Evolutionary conservation across 2,113 vertebrate species (phyloP), one percentile per base, ranked within the genome.

Genomic region (Menidia beryllina): DNA sequence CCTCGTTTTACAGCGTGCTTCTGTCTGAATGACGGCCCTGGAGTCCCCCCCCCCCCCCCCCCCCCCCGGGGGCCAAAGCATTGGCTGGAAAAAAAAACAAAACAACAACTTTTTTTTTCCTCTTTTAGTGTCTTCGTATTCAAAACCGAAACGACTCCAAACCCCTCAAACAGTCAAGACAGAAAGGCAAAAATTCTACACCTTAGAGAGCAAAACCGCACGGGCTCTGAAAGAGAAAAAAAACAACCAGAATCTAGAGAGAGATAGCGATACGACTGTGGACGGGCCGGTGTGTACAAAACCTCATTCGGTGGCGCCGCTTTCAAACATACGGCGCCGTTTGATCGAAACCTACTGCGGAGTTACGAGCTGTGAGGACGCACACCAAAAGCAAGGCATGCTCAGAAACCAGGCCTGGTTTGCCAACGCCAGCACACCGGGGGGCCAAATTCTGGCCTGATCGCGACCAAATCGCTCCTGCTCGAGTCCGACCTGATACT

Each of bases 121-220:
- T 55, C 45, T 38, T 64, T 77, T 84, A 83, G 77, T 79, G 82
- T 86, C 82, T 61, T 85, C 49, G 78, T 82, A 58, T 64, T 69
- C 49, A 67, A 81, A 85, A 61, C 48, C 38, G 56, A 79, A 87
- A 66, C 45, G 1, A 73, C 72, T 71, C 69, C 78, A 81, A 69
- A 77, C 58, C 57, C 34, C n/a, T n/a, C 57, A 69, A 70, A 79
- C 62, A 85, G 79, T 81, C 77, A 23, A 69, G 58, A 82, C 74
- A 77, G 38, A 69, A 60, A 56, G 54, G 75, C 63, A 64, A 57
- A n/a, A 82, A 77, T 27, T 59, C 30, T 49, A 75, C 68, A 2
- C 63, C 66, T 45, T 56, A 36, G 77, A 83, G 71, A 58, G 56
- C 57, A 39, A 1, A 69, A 49, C 25, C 8, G 72, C 63, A 60